Base-by-base conservation (phyloP, 2,113 vertebrate genomes). In the Spilogale gracilis region DNA sequence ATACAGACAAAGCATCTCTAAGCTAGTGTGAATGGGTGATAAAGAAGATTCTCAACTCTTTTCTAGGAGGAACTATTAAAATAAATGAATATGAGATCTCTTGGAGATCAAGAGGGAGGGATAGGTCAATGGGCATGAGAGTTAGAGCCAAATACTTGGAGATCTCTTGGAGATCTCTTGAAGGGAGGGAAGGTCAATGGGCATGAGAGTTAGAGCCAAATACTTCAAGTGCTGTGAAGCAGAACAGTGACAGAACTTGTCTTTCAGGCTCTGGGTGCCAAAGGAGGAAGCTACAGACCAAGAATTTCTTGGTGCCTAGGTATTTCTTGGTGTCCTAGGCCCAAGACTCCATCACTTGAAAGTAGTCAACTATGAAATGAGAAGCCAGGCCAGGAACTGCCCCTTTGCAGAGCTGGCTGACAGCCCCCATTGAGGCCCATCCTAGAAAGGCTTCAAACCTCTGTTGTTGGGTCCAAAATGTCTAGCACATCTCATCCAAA, bases 171-270 rank as follows among this genome's bases (percentile, higher is more conserved):
- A 38, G 38, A 38, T 38, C 38, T 38, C 27, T 21, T 4, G 38
- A 2, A 69, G 6, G 80, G 20, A 16, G 61, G 5, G 3, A 16
- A 38, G 7, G 32, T 18, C n/a, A 14, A 32, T 5, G 27, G 45
- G 21, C 13, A 3, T 21, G 43, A 10, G 0, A 4, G 20, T 82
- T 2, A 10, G 56, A 5, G 4, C 32, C 83, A 6, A 50, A 50
- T 71, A 7, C 73, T 32, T 16, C 25, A 65, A 18, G 13, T 2
- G 4, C 16, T 4, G 11, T 4, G 45, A 7, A 10, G 30, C 32
- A 12, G 21, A 25, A 13, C 7, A 5, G 0, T 7, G n/a, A 25
- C 0, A 2, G 30, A 32, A 13, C 18, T 23, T 45, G 5, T 0
- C 0, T 6, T 13, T 73, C 10, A 21, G 87, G 45, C 2, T 1